Base-by-base conservation (phyloP, 2,113 vertebrate species). In the Syrmaticus mikado region DNA sequence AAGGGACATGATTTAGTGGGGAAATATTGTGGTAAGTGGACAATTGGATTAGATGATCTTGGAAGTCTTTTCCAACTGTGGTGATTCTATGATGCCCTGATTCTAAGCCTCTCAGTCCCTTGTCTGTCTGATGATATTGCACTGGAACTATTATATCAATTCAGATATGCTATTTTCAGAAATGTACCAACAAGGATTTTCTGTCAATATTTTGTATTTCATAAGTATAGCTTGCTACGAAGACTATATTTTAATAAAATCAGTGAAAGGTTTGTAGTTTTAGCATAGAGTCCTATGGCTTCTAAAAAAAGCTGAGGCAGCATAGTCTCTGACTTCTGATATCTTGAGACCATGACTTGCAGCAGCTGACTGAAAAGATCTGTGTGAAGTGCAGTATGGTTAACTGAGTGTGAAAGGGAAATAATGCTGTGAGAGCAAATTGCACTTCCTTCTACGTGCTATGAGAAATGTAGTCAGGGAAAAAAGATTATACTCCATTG, bases 401-500 rank as follows among this genome's bases (percentile, higher is more conserved):
- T 74, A 83, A 76, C 65, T 85, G 87, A 94, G 75, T 66, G 36
- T 93, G 87, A 93, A 91, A 80, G 66, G 75, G 79, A 53, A 85
- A 43, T 92, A 71, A 9, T 62, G 89, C 89, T 90, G 87, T 55
- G 71, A 64, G 46, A 81, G 89, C 87, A 85, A 91, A 74, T 81
- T 72, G 24, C 2, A 0, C 30, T 93, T 94, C 93, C 79, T 83
- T 93, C 93, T 94, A 74, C 4, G 5, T 89, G 82, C 93, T 78
- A 38, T 5, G 11, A 91, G 82, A 87, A 92, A 89, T 81, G 79
- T 68, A 82, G n/a, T 78, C 89, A 64, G 82, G 75, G 45, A 66
- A 73, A 92, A 88, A 82, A 74, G 57, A 28, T 5, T 0, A 46
- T 52, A 85, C 71, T 64, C 11, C 13, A 62, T 87, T 92, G 91